Conservation (phyloP, 2,888 invertebrate genomes). For the Xiphydria camelus region DNA sequence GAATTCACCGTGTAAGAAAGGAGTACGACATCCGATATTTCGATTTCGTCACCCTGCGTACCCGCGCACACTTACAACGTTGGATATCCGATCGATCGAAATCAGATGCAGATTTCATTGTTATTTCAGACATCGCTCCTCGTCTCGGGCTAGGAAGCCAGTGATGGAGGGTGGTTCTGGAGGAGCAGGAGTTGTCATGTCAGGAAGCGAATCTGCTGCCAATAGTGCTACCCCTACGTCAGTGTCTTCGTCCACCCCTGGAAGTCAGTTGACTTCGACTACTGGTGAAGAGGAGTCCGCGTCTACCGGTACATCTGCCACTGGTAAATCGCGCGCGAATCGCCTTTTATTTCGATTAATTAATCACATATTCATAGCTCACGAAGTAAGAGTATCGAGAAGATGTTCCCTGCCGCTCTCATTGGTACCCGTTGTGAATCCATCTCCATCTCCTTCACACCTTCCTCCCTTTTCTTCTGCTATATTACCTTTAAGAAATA, state of each 20-base stretch:
- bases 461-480: no score
- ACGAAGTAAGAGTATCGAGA: no score
- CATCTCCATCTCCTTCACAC: background rate
- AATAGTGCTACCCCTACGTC: slow-evolving; percentile 46
- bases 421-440: background rate
- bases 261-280: slow-evolving; percentile 45
- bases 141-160: slow-evolving; percentile 57
- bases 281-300: slow-evolving; percentile 48
- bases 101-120: slow-evolving; percentile 60
- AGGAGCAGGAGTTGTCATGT: slow-evolving; percentile 44
- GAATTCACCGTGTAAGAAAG: no score
- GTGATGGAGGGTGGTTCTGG: slow-evolving; percentile 60
- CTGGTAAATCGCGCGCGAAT: no score
- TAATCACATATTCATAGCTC: no score
- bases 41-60: no score
- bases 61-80: no score
- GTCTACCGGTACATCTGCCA: slow-evolving; percentile 45
- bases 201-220: slow-evolving; percentile 48
- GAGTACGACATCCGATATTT: no score
- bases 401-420: background rate
- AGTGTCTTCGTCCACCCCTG: slow-evolving; percentile 43
- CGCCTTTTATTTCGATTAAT: no score
- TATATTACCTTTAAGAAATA: no score
- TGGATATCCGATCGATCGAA: no score
- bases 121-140: slow-evolving; percentile 56